Base-by-base conservation (phyloP, 2,888 invertebrate genomes). In the Psylliodes chrysocephalus region DNA sequence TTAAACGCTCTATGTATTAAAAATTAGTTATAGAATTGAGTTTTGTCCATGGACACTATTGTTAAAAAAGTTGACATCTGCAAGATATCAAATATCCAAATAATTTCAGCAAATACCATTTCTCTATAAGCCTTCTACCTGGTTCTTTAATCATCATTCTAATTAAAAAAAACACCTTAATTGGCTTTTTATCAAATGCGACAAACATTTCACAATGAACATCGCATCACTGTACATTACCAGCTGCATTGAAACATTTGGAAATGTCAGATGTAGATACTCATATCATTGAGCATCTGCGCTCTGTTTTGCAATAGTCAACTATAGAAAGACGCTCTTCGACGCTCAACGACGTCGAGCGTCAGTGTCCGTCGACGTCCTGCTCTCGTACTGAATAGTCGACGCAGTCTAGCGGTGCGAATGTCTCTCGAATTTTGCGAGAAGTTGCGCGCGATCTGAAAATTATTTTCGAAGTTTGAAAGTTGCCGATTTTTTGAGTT, bases 281-380 rank as follows among this genome's bases (percentile, higher is more conserved):
- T 2, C 10, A 10, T 30, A 10, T 46, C n/a, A 14, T 56, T 19
- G 46, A 46, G 56, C 56, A 57, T 57, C 57, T 57, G 57, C 57
- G 57, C 57, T 4, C 3, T 46, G 47, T 57, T 57, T 57, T 22
- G 8, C 28, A 12, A 5, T 19, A 6, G 6, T 57, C 18, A 25
- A 57, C 22, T 35, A 35, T 22, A 22, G 46, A 35, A 57, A 47
- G 17, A 18, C 25, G 14, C 15, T 47, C 57, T 47, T 57, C 15
- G 57, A 47, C 57, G 57, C 46, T 35, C 46, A 18, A 18, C 19
- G 56, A 46, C 46, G 56, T 28, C 28, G 47, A 57, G 57, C 57
- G 47, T 47, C 57, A 30, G 14, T 38, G 17, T 47, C 35, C 47
- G 57, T 57, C 57, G 33, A 47, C 57, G 57, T 57, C 47, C 35